Evolutionary conservation across 2,888 invertebrate species (phyloP).

Genomic region (Penaeus monodon): DNA sequence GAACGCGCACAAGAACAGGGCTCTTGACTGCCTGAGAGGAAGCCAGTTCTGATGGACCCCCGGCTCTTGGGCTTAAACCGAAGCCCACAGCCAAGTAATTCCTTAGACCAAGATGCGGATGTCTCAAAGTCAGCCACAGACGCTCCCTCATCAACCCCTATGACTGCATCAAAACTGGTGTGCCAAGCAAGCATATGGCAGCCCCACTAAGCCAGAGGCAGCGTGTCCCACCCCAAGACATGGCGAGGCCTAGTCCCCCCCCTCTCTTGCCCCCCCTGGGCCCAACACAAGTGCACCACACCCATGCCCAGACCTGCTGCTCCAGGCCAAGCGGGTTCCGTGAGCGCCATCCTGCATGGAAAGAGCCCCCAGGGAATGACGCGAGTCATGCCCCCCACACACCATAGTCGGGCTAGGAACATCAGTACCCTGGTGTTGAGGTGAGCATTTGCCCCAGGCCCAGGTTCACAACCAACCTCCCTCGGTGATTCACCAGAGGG

Average conservation of each 20-base stretch:
- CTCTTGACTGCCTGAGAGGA: slow-evolving; percentile 31
- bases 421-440: too few species aligned
- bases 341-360: not conserved
- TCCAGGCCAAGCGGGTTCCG: slow-evolving; percentile 22
- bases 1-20: slow-evolving; percentile 26
- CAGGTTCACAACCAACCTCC: not conserved
- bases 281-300: not conserved
- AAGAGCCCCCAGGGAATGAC: slow-evolving; percentile 5
- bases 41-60: slow-evolving; percentile 26
- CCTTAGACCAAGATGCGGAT: too few species aligned
- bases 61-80: slow-evolving; percentile 39
- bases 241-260: not conserved
- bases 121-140: too few species aligned
- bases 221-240: not conserved
- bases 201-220: slow-evolving; percentile 2
- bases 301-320: not conserved
- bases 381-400: not conserved
- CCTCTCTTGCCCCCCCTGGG: not conserved
- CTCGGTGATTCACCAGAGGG: not conserved
- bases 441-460: not conserved
- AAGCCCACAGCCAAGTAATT: not conserved
- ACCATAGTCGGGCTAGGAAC: not conserved
- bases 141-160: too few species aligned
- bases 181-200: too few species aligned
- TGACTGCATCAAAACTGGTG: too few species aligned